Evolutionary conservation across 2,797 vertebrate species (phyloP), one percentile per base, ranked within the genome.

Genomic region (Siniperca scherzeri): DNA sequence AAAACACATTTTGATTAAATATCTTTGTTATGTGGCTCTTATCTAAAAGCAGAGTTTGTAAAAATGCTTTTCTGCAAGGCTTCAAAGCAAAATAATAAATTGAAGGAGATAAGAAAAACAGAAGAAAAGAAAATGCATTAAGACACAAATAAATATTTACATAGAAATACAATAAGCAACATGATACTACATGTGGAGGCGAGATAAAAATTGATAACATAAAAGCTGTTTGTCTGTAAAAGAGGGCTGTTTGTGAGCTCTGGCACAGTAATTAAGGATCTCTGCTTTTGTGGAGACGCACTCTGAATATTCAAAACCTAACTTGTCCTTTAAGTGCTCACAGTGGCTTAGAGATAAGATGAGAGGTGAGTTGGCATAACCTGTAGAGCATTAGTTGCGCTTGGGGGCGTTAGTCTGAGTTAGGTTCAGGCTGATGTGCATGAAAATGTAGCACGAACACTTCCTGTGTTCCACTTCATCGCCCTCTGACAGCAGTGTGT

Each of bases 401-500:
- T 71, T 0, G 0, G n/a, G 57, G 25, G 30, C 2, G 65, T 44
- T 8, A 21, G 22, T 62, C 12, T 12, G 44, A 70, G 22, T 53
- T 53, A 19, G 70, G 50, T 44, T 81, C 57, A n/a, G 75, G 73
- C 56, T 67, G 60, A 80, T 73, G 67, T 57, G 75, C 76, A 22
- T 83, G 74, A 50, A 87, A 89, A 86, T 53, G 68, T 36, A n/a
- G 50, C 56, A 7, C 4, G 2, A 78, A 66, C 60, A 12, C 80
- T 33, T 70, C 21, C 36, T 42, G 50, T 46, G 50, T 79, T 87
- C 70, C 71, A 70, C 82, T 78, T 86, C 68, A 66, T 64, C 22
- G 38, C 81, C 74, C 46, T 75, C 73, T 84, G 85, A 85, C 84
- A 88, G 79, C 56, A 33, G 56, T 7, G 53, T 62, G 74, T 57